Percentiles rank a stretch among this genome's conserved stretches.
Conservation (phyloP, 2,797 vertebrate genomes). For the Pseudomugil gertrudae region DNA sequence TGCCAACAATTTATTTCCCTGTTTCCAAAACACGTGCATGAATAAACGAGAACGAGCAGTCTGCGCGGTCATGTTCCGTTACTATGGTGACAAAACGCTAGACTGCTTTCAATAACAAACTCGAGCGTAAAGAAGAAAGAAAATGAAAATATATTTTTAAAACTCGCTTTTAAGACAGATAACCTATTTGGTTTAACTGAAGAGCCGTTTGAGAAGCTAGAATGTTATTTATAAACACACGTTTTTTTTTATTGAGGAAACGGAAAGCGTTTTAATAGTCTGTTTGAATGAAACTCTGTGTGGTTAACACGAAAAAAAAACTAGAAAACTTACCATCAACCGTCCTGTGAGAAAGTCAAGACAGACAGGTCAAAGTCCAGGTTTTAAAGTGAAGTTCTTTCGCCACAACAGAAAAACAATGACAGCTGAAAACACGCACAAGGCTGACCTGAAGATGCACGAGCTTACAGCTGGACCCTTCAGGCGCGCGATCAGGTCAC, state of each 20-base stretch:
- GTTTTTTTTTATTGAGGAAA: neutral
- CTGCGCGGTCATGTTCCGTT: slow-evolving; percentile 74
- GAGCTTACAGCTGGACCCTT: slow-evolving; percentile 31
- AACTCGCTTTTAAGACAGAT: neutral
- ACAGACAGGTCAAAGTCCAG: neutral
- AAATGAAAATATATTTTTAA: neutral
- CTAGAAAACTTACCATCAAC: slow-evolving; percentile 43
- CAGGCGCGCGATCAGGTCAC: slow-evolving; percentile 25
- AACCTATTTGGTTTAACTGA: neutral
- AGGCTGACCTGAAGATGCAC: slow-evolving; percentile 28
- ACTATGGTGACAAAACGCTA: slow-evolving; percentile 75
- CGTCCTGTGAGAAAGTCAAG: neutral
- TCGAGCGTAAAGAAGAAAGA: slow-evolving; percentile 1
- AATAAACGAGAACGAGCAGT: neutral
- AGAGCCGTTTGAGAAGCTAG: fast-evolving
- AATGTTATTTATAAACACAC: no score
- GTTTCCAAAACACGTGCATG: no score
- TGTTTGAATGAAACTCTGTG: slow-evolving; percentile 3
- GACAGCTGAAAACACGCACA: neutral
- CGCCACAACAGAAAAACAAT: neutral
- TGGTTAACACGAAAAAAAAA: neutral
- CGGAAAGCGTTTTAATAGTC: neutral
- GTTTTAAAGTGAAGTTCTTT: neutral
- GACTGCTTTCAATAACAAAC: slow-evolving; percentile 62
- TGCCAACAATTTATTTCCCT: no score